Evolutionary conservation across 2,113 vertebrate genomes (phyloP), one percentile per base, ranked within the genome.

Genomic region (Hipposideros armiger): DNA sequence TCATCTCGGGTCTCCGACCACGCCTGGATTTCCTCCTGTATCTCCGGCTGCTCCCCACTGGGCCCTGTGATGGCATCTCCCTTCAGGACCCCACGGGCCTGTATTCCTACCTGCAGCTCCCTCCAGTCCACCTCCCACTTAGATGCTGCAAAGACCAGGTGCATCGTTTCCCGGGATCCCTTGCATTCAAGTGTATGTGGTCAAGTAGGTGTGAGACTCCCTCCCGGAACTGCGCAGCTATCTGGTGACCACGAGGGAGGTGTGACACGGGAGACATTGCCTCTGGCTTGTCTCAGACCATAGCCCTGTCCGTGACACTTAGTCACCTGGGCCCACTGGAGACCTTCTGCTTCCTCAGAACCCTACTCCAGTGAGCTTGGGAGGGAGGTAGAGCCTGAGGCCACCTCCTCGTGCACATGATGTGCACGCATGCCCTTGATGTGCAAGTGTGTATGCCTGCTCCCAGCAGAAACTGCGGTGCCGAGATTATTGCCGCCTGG

Each of bases 371-470:
- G 76, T 0, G 72, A 88, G 30, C 42, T 20, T 4, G 26, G 81
- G 3, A 26, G 19, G 3, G 2, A 45, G 86, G 22, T 0, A 10
- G 20, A 15, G 4, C 11, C 28, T 0, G 32, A 36, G 32, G 58
- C 28, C n/a, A 0, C 80, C 62, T 50, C 16, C 36, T 1, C 3
- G 4, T 28, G 30, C 69, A 30, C 0, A 1, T 24, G 58, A 78
- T 0, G 16, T 0, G 14, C 52, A 36, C 6, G 6, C n/a, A 0
- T 1, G 15, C 16, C 0, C 22, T n/a, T 2, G 47, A 6, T 11
- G 62, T 56, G 56, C n/a, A 9, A 4, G 26, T 3, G 42, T 56
- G 36, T 11, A 2, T 47, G 54, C 45, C 52, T 54, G 52, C 17
- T 30, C 7, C 62, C 19, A 11, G 67, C 11, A 72, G 74, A 66